phyloP scores from a whole-genome alignment of 2,888 invertebrate genomes.

The Fragum whitleyi region DNA sequence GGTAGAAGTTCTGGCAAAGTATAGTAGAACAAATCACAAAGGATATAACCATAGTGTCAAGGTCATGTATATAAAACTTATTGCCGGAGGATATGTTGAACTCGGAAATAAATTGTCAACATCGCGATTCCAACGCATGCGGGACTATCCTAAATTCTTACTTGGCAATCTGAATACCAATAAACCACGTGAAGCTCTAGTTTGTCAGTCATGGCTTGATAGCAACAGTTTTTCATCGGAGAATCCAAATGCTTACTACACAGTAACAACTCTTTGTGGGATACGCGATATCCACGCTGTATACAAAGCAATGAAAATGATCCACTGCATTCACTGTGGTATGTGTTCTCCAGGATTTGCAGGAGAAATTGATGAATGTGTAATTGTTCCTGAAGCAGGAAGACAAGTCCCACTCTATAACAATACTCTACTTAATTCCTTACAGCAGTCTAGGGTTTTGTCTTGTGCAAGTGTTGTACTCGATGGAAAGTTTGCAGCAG shows the following conservation, averaged over 20 bases:
- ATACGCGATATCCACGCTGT: background rate
- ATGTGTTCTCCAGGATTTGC: background rate
- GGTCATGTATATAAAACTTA: background rate
- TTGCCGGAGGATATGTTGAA: background rate
- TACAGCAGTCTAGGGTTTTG: background rate
- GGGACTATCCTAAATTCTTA: background rate
- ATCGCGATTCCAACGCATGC: background rate
- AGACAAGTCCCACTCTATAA: background rate
- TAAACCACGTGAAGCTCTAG: background rate
- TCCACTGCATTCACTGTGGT: background rate
- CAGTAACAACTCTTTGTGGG: background rate
- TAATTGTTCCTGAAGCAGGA: background rate
- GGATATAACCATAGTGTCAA: background rate
- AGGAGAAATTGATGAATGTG: background rate
- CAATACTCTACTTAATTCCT: background rate
- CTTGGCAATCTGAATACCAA: background rate
- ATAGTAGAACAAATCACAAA: background rate
- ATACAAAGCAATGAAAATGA: background rate
- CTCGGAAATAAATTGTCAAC: background rate
- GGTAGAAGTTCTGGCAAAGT: background rate
- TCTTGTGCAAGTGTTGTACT: background rate
- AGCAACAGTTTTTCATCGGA: background rate
- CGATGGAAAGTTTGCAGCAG: background rate
- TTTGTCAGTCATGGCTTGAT: constrained; percentile 3
- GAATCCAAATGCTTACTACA: background rate